Conservation (phyloP, 2,888 invertebrate genomes). For the Argyresthia albistria region DNA sequence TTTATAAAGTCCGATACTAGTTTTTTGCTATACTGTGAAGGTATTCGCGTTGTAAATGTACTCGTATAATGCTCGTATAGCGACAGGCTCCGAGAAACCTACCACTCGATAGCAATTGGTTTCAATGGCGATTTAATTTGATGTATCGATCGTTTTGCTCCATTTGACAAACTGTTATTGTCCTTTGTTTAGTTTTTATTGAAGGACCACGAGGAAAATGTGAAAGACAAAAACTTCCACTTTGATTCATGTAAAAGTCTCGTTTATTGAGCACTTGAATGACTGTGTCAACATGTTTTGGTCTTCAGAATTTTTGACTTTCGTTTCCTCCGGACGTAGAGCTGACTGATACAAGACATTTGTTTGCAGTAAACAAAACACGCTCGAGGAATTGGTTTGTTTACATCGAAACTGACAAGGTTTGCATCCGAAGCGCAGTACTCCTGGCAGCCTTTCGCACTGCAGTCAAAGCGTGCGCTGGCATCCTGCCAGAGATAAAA, state of each 20-base stretch:
- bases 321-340: too few relatives aligned
- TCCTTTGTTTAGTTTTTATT: constrained; percentile 5
- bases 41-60: neutral
- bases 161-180: constrained; percentile 10
- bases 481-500: constrained; percentile 11
- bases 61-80: too few relatives aligned
- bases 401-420: neutral
- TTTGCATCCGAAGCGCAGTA: constrained; percentile 5
- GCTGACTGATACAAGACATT: too few relatives aligned
- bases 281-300: neutral
- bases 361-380: too few relatives aligned
- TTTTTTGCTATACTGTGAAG: constrained; percentile 14
- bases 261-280: neutral
- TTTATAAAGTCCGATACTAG: constrained; percentile 9
- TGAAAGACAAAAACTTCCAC: neutral
- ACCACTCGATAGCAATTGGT: constrained; percentile 30
- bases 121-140: constrained; percentile 49
- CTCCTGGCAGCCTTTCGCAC: constrained; percentile 15
- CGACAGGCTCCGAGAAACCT: neutral
- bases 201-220: constrained; percentile 1
- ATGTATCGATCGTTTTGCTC: constrained; percentile 30
- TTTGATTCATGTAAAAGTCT: neutral
- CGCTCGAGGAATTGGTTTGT: too few relatives aligned
- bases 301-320: neutral
- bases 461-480: constrained; percentile 13